Conservation (phyloP, 1,140 invertebrate species). For the Saccostrea cuccullata region DNA sequence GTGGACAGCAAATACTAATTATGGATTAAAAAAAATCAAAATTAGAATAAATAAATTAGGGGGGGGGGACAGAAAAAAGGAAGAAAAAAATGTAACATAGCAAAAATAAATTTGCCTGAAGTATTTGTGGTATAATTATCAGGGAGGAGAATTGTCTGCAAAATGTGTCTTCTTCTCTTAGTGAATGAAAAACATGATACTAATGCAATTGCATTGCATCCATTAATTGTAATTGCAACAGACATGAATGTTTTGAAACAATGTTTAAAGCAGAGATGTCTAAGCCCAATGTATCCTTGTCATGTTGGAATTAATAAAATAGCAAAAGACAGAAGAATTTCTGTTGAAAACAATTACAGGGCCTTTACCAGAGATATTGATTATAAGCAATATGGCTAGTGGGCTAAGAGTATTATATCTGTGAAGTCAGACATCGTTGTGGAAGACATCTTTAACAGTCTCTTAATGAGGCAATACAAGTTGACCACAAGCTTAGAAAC, state of each 20-base stretch:
- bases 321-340: not conserved
- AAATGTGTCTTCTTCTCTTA: too few relatives aligned
- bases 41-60: too few relatives aligned
- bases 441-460: slow-evolving; percentile 14
- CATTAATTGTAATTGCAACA: not conserved
- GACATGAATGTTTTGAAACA: not conserved
- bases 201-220: too few relatives aligned
- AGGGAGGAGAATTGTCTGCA: too few relatives aligned
- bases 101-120: too few relatives aligned
- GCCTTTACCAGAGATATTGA: slow-evolving; percentile 6
- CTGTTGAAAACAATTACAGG: not conserved
- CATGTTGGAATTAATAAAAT: not conserved
- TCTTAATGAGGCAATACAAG: slow-evolving; percentile 2
- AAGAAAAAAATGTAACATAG: too few relatives aligned
- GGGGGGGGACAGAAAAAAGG: too few relatives aligned
- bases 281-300: not conserved
- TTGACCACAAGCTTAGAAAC: not conserved
- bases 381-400: not conserved
- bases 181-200: too few relatives aligned
- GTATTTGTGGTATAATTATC: too few relatives aligned
- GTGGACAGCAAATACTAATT: too few relatives aligned
- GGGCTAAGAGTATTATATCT: not conserved
- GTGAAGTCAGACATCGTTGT: not conserved
- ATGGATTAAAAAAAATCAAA: too few relatives aligned
- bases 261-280: not conserved